phyloP scores from a whole-genome alignment of 2,797 vertebrate species.

The Xenopus petersii region DNA sequence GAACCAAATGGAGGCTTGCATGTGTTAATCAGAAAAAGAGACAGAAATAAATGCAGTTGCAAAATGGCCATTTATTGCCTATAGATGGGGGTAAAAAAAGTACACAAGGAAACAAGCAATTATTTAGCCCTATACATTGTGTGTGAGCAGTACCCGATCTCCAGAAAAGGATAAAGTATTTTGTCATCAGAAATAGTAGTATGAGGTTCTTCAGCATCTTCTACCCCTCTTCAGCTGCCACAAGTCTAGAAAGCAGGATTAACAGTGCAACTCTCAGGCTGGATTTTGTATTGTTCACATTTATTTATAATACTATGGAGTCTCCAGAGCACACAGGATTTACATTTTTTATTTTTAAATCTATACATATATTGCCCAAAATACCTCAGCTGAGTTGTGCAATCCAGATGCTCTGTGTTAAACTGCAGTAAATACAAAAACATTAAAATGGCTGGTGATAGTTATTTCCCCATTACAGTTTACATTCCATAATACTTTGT shows the following conservation, averaged over 20 bases:
- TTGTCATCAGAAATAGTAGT: constrained; percentile 58
- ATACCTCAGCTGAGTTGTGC: constrained; percentile 56
- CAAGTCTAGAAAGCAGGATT: constrained; percentile 55
- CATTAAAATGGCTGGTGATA: constrained; percentile 63
- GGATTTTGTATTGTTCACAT: constrained; percentile 53
- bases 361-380: constrained; percentile 54
- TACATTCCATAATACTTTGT: constrained; percentile 48
- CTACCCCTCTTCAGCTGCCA: constrained; percentile 55
- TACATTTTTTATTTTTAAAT: constrained; percentile 21
- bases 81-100: constrained; percentile 50
- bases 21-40: constrained; percentile 17
- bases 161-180: constrained; percentile 58
- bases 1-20: no score
- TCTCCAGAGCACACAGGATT: constrained; percentile 50
- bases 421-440: constrained; percentile 58
- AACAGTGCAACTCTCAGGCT: constrained; percentile 35
- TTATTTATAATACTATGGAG: constrained; percentile 49
- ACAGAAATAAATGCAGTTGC: constrained; percentile 50
- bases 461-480: constrained; percentile 18
- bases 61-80: constrained; percentile 66
- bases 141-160: constrained; percentile 55
- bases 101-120: constrained; percentile 56
- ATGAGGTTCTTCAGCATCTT: constrained; percentile 55
- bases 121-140: constrained; percentile 56
- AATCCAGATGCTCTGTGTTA: constrained; percentile 50